Evolutionary conservation across 2,113 vertebrate species (phyloP).

Genomic region (Hystrix cristata): DNA sequence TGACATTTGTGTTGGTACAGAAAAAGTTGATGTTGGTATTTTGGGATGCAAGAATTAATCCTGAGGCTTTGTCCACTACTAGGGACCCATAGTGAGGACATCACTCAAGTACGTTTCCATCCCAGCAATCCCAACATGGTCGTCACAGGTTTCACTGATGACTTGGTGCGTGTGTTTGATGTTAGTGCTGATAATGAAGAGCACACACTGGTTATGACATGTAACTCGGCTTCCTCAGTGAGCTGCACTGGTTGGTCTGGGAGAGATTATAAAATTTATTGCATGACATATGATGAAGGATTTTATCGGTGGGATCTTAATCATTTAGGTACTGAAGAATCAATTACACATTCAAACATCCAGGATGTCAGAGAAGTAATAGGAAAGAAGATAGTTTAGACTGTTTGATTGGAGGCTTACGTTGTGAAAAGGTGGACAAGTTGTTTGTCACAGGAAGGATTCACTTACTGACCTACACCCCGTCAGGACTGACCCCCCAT

Average conservation of each 20-base stretch:
- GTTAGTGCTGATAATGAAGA: conserved; percentile 93
- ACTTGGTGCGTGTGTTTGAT: conserved; percentile 97
- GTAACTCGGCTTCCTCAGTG: conserved; percentile 94
- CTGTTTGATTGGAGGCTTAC: conserved; percentile 94
- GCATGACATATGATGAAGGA: conserved; percentile 94
- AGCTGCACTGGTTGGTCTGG: conserved; percentile 93
- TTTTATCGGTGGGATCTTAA: conserved; percentile 95
- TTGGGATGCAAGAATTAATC: conserved; percentile 92
- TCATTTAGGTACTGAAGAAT: conserved; percentile 91
- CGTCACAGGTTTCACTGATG: conserved; percentile 94
- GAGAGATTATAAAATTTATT: conserved; percentile 89
- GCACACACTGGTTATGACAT: conserved; percentile 94
- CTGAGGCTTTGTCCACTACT: conserved; percentile 62
- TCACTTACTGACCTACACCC: conserved; percentile 90
- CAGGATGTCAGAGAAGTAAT: conserved; percentile 88
- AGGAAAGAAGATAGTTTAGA: conserved; percentile 83
- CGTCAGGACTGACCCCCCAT: conserved; percentile 86
- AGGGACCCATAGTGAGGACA: conserved; percentile 93
- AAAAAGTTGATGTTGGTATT: conserved; percentile 93
- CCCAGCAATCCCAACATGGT: conserved; percentile 90
- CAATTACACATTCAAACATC: conserved; percentile 89
- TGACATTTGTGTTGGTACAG: conserved; percentile 95
- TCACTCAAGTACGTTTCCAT: conserved; percentile 96
- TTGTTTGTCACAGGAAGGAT: conserved; percentile 92
- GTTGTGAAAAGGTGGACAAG: conserved; percentile 89